Evolutionary conservation across 2,888 invertebrate species (phyloP), one percentile per base, ranked within the genome.

Genomic region (Scaptodrosophila latifasciaeformis): DNA sequence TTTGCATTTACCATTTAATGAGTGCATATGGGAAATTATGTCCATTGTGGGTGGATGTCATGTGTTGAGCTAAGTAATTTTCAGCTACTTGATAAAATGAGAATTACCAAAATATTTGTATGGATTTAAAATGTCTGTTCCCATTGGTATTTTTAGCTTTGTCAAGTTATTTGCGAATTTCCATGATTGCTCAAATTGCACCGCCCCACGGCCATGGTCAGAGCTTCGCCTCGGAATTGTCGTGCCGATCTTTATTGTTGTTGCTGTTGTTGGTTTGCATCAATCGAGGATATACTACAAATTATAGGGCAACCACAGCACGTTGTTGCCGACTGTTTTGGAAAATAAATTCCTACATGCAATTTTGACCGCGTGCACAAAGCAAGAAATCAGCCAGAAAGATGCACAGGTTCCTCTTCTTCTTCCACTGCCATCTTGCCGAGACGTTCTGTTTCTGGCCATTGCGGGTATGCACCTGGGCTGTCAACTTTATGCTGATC

Each of bases 271-370:
- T 42, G 37, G 35, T 29, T 40, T 40, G 49, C n/a, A 7, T 30
- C 44, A 50, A 59, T 45, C 48, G 50, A 58, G 58, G 57, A 59
- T 57, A 59, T 61, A 63, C 57, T 63, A 72, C 63, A 72, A 79
- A 72, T 72, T 72, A 67, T 56, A 55, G 74, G 53, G 44, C 49
- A 35, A 35, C 9, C 27, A 35, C 40, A 52, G 46, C 15, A 44
- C 42, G 34, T 59, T 59, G 49, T 54, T 59, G 54, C 51, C 65
- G 58, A 62, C 15, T 37, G 61, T 64, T 58, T 69, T 63, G 31
- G 45, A 56, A 55, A 80, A 77, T 79, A 74, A 74, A 80, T 77
- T 74, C 80, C 62, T 54, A 53, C 78, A 57, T 61, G 76, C 76
- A 79, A 70, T 75, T 71, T 71, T 40, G 67, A 52, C 39, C 45